These are phyloP conservation scores for Megaceryle maxima DNA, from an alignment of 2,113 vertebrate species.

Conservation along the genomic window DNA sequence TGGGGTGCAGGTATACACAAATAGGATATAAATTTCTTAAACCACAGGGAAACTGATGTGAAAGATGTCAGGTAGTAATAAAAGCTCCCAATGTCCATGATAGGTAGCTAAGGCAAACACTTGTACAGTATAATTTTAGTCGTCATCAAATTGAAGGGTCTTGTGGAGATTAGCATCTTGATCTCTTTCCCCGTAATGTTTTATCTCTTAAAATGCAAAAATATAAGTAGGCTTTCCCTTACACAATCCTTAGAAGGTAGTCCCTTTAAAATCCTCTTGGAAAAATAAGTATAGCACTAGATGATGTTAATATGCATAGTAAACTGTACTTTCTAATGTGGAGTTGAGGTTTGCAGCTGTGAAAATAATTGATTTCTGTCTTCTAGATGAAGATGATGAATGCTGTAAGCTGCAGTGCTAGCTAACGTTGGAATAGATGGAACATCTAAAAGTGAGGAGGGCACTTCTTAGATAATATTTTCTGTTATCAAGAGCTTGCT, in stretches of 20 bases:
- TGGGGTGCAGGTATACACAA: not conserved
- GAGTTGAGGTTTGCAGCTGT: not conserved
- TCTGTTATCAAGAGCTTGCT: not conserved
- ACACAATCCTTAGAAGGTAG: not conserved
- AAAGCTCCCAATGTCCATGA: not conserved
- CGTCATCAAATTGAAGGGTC: not conserved
- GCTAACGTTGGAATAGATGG: not conserved
- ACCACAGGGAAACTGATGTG: not conserved
- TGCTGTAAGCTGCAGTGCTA: not conserved
- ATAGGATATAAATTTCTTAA: not conserved
- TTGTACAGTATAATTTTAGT: not conserved
- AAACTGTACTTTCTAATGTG: not conserved
- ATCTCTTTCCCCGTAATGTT: not conserved
- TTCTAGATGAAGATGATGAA: not conserved
- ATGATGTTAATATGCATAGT: not conserved
- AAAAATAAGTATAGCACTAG: not conserved
- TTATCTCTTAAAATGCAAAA: not conserved
- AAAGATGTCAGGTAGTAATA: not conserved
- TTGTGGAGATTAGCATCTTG: not conserved
- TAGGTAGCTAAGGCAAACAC: not conserved
- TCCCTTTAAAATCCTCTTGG: not conserved
- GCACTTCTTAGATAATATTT: not conserved
- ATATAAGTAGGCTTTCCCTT: not conserved
- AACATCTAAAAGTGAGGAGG: not conserved
- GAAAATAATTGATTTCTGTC: constrained; percentile 4